phyloP scores from a whole-genome alignment of 1,140 invertebrate species.

The Nephila pilipes region DNA sequence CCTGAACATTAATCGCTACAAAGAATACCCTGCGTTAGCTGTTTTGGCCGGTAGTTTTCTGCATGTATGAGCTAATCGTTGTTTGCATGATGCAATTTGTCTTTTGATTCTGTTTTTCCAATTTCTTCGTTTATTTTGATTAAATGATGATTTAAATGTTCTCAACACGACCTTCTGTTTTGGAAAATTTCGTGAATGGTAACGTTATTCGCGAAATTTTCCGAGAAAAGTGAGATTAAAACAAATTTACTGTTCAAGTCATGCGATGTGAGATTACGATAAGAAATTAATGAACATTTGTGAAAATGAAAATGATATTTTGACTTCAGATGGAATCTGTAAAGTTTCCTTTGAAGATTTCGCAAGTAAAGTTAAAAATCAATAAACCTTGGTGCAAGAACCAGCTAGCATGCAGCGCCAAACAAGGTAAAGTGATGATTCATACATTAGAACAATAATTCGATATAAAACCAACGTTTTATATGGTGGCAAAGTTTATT shows the following conservation, averaged over 20 bases:
- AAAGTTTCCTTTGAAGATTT: no score
- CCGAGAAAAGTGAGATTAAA: neutral
- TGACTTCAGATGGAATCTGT: no score
- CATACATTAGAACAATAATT: no score
- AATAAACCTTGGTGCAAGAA: no score
- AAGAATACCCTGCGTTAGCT: neutral
- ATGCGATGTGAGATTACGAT: neutral
- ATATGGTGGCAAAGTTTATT: no score
- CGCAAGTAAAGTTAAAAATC: no score
- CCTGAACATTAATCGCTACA: neutral
- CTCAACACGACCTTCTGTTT: neutral
- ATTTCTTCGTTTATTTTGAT: neutral
- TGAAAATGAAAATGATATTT: neutral
- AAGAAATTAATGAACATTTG: neutral
- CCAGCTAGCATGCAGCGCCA: no score
- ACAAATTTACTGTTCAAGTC: neutral
- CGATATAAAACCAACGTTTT: no score
- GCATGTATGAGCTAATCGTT: neutral
- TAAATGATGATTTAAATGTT: neutral
- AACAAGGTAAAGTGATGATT: no score
- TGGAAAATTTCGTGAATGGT: neutral
- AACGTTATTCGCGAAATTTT: neutral
- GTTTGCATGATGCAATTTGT: slow-evolving; percentile 14
- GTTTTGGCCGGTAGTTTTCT: neutral
- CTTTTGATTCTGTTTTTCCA: neutral